phyloP scores from a whole-genome alignment of 2,113 vertebrate genomes.

The Trematomus loennbergii region DNA sequence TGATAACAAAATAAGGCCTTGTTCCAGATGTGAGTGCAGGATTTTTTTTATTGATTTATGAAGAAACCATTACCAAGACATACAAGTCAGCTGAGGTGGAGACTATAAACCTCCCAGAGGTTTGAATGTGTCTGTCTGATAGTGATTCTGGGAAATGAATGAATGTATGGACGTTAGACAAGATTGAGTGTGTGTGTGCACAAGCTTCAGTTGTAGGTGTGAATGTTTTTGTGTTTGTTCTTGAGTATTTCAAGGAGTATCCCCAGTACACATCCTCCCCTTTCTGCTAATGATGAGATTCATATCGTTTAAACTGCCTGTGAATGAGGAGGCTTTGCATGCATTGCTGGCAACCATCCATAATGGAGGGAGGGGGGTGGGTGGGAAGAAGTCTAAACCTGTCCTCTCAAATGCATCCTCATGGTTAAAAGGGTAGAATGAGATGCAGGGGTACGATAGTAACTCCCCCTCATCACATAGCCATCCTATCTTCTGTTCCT shows the following conservation, averaged over 20 bases:
- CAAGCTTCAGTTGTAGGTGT: neutral
- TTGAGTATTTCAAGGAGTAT: slow-evolving; percentile 18
- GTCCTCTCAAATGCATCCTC: slow-evolving; percentile 68
- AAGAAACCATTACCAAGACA: slow-evolving; percentile 11
- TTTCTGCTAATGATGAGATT: slow-evolving; percentile 66
- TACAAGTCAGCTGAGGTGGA: slow-evolving; percentile 25
- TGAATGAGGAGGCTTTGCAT: slow-evolving; percentile 61
- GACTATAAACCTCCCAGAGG: slow-evolving; percentile 21
- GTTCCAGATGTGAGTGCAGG: slow-evolving; percentile 9
- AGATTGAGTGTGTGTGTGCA: slow-evolving; percentile 5
- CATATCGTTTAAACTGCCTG: slow-evolving; percentile 61
- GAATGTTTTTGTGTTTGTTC: slow-evolving; percentile 4
- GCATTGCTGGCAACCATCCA: slow-evolving; percentile 60
- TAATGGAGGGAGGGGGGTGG: slow-evolving; percentile 37
- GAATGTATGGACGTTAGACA: neutral
- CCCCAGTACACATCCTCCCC: slow-evolving; percentile 47
- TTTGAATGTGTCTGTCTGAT: slow-evolving; percentile 10
- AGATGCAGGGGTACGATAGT: slow-evolving; percentile 73
- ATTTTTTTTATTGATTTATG: slow-evolving; percentile 42
- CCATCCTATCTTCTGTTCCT: slow-evolving; percentile 81
- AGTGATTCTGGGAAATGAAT: slow-evolving; percentile 28
- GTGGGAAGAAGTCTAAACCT: neutral
- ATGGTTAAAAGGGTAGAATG: slow-evolving; percentile 74
- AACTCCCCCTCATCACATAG: slow-evolving; percentile 65
- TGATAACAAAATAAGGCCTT: slow-evolving; percentile 58